Evolutionary conservation across 2,113 vertebrate species (phyloP).

Genomic region (Campylomormyrus tamandua): DNA sequence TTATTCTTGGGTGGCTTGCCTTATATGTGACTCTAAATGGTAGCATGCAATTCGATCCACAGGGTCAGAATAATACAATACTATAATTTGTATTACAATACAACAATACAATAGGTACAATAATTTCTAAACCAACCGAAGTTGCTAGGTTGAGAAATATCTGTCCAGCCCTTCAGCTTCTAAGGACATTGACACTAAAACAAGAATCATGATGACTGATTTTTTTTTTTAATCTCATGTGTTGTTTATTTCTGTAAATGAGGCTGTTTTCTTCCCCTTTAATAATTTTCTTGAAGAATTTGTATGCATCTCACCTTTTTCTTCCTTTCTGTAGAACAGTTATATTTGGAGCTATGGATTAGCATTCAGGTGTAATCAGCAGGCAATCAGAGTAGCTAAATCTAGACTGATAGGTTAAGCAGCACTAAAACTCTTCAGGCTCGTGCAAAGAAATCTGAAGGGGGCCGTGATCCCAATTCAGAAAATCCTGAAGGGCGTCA

Average conservation of each 20-base stretch:
- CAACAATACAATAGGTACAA: not conserved
- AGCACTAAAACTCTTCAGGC: not conserved
- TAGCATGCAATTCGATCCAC: not conserved
- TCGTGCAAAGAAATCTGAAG: not conserved
- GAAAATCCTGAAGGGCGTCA: not conserved
- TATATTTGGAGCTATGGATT: not conserved
- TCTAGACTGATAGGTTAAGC: conserved; percentile 2
- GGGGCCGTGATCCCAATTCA: not conserved
- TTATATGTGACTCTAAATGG: not conserved
- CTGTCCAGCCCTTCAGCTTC: not conserved
- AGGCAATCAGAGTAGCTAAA: not conserved
- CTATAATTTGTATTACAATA: no score
- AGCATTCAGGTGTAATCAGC: conserved; percentile 5
- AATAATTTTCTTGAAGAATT: not conserved
- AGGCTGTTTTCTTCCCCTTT: not conserved
- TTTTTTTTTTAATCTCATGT: not conserved
- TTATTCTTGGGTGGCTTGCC: no score
- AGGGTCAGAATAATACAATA: not conserved
- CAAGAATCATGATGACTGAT: not conserved
- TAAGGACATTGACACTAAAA: not conserved
- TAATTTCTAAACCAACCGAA: not conserved
- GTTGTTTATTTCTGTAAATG: not conserved
- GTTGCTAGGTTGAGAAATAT: not conserved
- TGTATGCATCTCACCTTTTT: not conserved
- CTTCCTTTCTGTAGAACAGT: not conserved